Conservation (phyloP, 2,113 vertebrate species). For the Forbesichthys papilliferus region DNA sequence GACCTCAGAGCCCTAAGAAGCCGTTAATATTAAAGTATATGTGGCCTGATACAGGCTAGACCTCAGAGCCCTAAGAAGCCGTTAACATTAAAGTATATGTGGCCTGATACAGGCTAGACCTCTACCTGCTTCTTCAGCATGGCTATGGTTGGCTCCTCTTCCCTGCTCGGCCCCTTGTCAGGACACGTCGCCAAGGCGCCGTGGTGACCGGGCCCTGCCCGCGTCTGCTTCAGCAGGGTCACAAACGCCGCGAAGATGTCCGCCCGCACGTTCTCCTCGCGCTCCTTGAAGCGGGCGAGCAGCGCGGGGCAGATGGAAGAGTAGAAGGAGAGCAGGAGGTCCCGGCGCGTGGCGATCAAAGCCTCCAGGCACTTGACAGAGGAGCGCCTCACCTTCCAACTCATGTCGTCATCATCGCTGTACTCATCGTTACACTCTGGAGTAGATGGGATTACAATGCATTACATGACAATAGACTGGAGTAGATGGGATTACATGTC, state of each 20-base stretch:
- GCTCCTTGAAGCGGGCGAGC: slow-evolving; percentile 88
- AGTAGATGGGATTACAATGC: slow-evolving; percentile 23
- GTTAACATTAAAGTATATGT: neutral
- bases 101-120: no score
- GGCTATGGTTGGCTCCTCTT: slow-evolving; percentile 73
- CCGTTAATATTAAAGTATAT: no score
- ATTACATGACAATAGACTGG: slow-evolving; percentile 39
- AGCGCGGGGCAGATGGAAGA: slow-evolving; percentile 80
- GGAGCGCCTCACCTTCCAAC: slow-evolving; percentile 94
- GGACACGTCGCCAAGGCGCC: slow-evolving; percentile 57
- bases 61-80: no score
- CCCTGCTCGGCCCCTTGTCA: slow-evolving; percentile 46
- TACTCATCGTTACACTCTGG: slow-evolving; percentile 90
- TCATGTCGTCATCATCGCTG: slow-evolving; percentile 92
- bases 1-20: no score
- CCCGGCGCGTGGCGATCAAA: slow-evolving; percentile 80
- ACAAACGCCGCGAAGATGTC: slow-evolving; percentile 88
- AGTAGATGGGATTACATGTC: no score
- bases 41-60: no score
- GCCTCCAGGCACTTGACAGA: slow-evolving; percentile 90
- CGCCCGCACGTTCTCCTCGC: slow-evolving; percentile 91
- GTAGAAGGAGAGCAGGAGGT: slow-evolving; percentile 87
- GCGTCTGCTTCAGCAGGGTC: slow-evolving; percentile 83
- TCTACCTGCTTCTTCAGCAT: slow-evolving; percentile 85
- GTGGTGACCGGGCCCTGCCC: slow-evolving; percentile 54